Conservation (phyloP, 2,113 vertebrate species). For the Lanius collurio region DNA sequence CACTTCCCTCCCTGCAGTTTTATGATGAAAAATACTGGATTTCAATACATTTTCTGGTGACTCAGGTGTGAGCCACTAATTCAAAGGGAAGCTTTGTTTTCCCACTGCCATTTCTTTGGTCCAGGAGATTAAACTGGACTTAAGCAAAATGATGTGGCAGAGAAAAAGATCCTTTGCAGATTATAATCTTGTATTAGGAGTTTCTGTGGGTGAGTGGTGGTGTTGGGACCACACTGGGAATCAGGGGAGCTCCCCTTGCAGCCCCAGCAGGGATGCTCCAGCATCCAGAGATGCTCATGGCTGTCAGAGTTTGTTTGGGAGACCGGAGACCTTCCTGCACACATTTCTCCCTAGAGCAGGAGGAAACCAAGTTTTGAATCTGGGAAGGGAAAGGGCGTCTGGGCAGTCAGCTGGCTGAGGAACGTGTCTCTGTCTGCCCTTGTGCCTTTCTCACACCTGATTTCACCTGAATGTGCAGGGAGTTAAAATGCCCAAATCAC, state of each 20-base stretch:
- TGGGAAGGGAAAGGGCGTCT: not conserved
- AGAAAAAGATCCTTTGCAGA: not conserved
- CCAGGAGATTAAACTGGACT: not conserved
- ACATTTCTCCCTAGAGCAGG: not conserved
- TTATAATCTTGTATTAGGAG: not conserved
- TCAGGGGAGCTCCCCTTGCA: not conserved
- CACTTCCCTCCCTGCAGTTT: not conserved
- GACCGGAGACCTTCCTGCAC: not conserved
- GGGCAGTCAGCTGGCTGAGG: accelerated
- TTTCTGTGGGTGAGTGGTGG: not conserved
- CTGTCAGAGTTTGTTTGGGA: not conserved
- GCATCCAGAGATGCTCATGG: not conserved
- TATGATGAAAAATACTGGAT: not conserved
- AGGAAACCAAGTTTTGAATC: not conserved
- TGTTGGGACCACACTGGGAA: not conserved
- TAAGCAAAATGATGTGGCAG: not conserved
- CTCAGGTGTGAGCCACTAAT: not conserved
- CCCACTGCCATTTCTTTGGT: not conserved
- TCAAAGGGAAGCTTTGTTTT: not conserved
- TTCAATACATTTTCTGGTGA: not conserved
- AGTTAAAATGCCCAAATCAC: not conserved
- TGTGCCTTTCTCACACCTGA: not conserved
- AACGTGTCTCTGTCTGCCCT: not conserved
- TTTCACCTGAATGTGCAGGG: not conserved
- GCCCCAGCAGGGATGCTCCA: not conserved